Percentiles rank a stretch among this genome's conserved stretches.
Evolutionary conservation across 2,888 invertebrate genomes (phyloP).

Genomic region (Zelleria hepariella): DNA sequence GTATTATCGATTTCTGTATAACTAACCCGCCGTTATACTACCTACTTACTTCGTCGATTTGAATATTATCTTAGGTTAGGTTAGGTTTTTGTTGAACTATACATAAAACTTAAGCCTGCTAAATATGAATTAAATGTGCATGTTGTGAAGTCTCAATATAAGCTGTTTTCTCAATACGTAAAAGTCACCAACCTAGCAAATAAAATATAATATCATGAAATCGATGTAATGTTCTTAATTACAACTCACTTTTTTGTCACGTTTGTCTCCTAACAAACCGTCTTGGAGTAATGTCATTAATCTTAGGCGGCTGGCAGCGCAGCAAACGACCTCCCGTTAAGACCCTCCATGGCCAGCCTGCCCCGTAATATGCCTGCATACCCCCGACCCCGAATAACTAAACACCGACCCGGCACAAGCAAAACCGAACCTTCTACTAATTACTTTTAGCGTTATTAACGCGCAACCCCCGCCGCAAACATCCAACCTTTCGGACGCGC

Average conservation of each 20-base stretch:
- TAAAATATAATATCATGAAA: no score
- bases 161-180: no score
- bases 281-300: slow-evolving; percentile 65
- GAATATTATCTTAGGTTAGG: no score
- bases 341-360: slow-evolving; percentile 59
- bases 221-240: slow-evolving; percentile 29
- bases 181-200: no score
- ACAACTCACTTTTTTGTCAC: slow-evolving; percentile 53
- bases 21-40: no score
- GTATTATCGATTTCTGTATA: slow-evolving; percentile 5
- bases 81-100: no score
- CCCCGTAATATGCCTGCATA: slow-evolving; percentile 58
- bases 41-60: no score
- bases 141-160: no score
- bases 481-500: slow-evolving; percentile 39
- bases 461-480: slow-evolving; percentile 29
- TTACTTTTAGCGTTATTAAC: slow-evolving; percentile 58
- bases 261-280: slow-evolving; percentile 56
- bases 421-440: slow-evolving; percentile 57
- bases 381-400: slow-evolving; percentile 44
- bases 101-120: no score
- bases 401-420: slow-evolving; percentile 46
- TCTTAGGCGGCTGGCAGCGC: slow-evolving; percentile 63
- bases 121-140: no score
- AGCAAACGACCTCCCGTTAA: slow-evolving; percentile 69